A percentile compares a stretch with the other conserved stretches of the same genome.
Evolutionary conservation across 37 sponge, comb jelly and placozoan genomes (phyloP).

Genomic region (Tethya wilhelma): DNA sequence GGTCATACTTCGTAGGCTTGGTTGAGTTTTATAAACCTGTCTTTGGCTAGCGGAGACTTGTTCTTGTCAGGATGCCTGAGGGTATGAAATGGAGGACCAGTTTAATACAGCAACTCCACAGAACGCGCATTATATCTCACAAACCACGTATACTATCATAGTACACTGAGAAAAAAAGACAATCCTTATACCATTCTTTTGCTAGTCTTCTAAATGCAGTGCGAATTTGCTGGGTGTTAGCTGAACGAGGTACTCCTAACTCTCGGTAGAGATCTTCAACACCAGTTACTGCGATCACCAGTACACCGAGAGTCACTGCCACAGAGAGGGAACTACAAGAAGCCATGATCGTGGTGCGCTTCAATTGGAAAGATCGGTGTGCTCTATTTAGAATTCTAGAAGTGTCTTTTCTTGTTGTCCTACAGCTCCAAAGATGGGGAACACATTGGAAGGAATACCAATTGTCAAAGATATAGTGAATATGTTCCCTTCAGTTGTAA

Average conservation of each 20-base stretch:
- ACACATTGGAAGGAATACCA: slow-evolving; percentile 31
- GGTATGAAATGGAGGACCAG: neutral
- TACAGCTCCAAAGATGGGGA: neutral
- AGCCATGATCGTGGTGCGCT: slow-evolving; percentile 7
- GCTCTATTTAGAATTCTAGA: slow-evolving; percentile 13
- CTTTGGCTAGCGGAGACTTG: slow-evolving; percentile 67
- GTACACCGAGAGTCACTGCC: neutral
- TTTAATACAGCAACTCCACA: neutral
- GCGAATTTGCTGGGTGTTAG: slow-evolving; percentile 63
- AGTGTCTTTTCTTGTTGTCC: neutral
- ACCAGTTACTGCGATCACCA: neutral
- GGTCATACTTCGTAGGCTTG: slow-evolving; percentile 73
- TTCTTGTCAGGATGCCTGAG: slow-evolving; percentile 93
- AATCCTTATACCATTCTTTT: slow-evolving; percentile 63
- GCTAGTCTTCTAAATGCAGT: slow-evolving; percentile 64
- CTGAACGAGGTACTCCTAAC: slow-evolving; percentile 58
- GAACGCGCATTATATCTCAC: neutral
- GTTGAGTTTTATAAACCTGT: slow-evolving; percentile 76
- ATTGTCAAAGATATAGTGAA: slow-evolving; percentile 18
- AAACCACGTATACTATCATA: neutral
- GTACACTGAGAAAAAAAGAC: neutral
- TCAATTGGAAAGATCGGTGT: slow-evolving; percentile 4
- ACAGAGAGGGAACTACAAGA: neutral
- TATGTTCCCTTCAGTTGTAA: slow-evolving; percentile 74
- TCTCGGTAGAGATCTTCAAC: slow-evolving; percentile 55